Conservation (phyloP, 1,140 invertebrate species). For the Gyrodactylus bullatarudis region DNA sequence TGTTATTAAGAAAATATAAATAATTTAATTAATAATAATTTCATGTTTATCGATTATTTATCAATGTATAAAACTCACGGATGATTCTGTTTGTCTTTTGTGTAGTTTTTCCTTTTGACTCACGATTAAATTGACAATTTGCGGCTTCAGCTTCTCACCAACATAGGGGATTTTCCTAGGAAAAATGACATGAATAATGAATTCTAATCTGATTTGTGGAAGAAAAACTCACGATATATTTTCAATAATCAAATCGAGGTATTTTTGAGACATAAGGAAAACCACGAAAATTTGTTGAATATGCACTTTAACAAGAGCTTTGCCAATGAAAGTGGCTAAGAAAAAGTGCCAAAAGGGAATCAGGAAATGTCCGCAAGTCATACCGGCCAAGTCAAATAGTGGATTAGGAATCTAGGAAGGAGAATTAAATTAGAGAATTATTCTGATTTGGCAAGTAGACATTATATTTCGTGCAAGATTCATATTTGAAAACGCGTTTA, state of each 20-base stretch:
- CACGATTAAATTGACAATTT: background rate
- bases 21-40: too few species aligned
- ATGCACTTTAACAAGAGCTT: constrained; percentile 94
- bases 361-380: constrained; percentile 88
- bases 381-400: constrained; percentile 80
- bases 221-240: background rate
- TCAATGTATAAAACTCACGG: background rate
- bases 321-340: constrained; percentile 81
- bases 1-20: too few species aligned
- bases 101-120: background rate
- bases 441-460: too few species aligned
- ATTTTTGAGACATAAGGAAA: constrained; percentile 2
- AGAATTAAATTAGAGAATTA: too few species aligned
- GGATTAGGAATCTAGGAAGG: constrained; percentile 70
- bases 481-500: too few species aligned
- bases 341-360: constrained; percentile 99
- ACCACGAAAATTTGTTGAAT: constrained; percentile 31
- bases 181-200: background rate
- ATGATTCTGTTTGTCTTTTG: background rate
- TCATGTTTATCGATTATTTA: too few species aligned
- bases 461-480: too few species aligned
- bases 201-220: background rate
- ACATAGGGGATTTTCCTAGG: background rate
- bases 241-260: background rate
- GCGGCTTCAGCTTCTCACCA: background rate